Evolutionary conservation across 2,113 vertebrate genomes (phyloP), one percentile per base, ranked within the genome.

Genomic region (Epinephelus cyanopodus): DNA sequence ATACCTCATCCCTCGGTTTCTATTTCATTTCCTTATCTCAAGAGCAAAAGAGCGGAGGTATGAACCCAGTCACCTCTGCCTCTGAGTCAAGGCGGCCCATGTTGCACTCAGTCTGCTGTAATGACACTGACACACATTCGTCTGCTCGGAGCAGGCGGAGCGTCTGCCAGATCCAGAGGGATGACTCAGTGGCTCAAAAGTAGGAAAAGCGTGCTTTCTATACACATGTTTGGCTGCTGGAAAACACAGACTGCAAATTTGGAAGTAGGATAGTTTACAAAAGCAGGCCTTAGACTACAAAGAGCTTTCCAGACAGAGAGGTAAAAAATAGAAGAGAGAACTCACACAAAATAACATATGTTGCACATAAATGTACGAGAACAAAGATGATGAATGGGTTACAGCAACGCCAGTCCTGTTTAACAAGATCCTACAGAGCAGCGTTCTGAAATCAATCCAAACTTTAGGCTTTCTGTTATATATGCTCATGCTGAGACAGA

Each of bases 71-170:
- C 64, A 68, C 39, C 79, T 57, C 64, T 10, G 23, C 29, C 62
- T 61, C 60, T 5, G 39, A 67, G 39, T 54, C 42, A 15, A 73
- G 57, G 39, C 37, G 23, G 57, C 54, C 64, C 63, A 4, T 54
- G 69, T 67, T 72, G 56, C 64, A 37, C 42, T 39, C 7, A 27
- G 74, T 27, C 67, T 19, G 60, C 69, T 54, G 63, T 54, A 45
- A 71, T 12, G 66, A 54, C 71, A n/a, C 71, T 83, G 82, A 73
- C 71, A 86, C 83, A 87, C 45, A 78, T 78, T 80, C 25, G 73
- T 76, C 73, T 82, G 39, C 64, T 73, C 21, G 27, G 50, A 67
- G 72, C 45, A 48, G 58, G 66, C 56, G 37, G 50, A 50, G 52
- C 10, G 15, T 37, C 72, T 37, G 50, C 66, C 77, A 75, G 53